A percentile compares a stretch with the other conserved stretches of the same genome.
phyloP scores from a whole-genome alignment of 2,888 invertebrate genomes.

The Leucoptera coffeella region DNA sequence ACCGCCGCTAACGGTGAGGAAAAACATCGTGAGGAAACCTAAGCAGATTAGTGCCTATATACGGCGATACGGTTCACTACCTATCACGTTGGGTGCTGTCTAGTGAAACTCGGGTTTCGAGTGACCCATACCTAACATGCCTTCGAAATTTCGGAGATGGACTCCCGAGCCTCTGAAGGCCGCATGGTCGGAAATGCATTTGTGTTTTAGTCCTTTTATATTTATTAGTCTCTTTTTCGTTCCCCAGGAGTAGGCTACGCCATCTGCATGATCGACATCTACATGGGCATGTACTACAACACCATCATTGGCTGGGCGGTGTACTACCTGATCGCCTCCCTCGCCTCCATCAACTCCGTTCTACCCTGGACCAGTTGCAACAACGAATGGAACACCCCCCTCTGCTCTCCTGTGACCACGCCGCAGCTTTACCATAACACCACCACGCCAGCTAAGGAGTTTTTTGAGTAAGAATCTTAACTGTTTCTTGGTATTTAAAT shows the following conservation, averaged over 20 bases:
- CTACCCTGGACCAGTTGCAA: conserved; percentile 85
- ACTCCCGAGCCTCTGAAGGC: too few species aligned
- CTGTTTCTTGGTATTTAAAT: background rate
- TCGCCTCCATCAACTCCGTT: conserved; percentile 71
- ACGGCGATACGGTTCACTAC: too few species aligned
- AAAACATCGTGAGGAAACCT: too few species aligned
- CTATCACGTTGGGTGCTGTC: too few species aligned
- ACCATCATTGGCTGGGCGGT: conserved; percentile 96
- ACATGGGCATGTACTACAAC: conserved; percentile 96
- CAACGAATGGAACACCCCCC: conserved; percentile 80
- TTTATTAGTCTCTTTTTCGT: too few species aligned
- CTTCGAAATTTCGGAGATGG: too few species aligned
- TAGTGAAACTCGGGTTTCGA: too few species aligned
- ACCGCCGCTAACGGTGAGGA: too few species aligned
- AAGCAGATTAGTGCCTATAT: too few species aligned
- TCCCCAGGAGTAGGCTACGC: conserved; percentile 97
- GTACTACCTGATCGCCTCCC: conserved; percentile 81
- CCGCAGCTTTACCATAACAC: conserved; percentile 48
- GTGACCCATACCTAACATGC: too few species aligned
- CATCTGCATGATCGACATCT: conserved; percentile 91
- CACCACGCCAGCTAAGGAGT: conserved; percentile 80
- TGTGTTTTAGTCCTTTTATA: too few species aligned
- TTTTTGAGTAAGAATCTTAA: conserved; percentile 68
- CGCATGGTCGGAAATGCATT: too few species aligned
- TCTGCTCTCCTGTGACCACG: conserved; percentile 63